Evolutionary conservation across 2,888 invertebrate species (phyloP).

Genomic region (Azorinus chamasolen): DNA sequence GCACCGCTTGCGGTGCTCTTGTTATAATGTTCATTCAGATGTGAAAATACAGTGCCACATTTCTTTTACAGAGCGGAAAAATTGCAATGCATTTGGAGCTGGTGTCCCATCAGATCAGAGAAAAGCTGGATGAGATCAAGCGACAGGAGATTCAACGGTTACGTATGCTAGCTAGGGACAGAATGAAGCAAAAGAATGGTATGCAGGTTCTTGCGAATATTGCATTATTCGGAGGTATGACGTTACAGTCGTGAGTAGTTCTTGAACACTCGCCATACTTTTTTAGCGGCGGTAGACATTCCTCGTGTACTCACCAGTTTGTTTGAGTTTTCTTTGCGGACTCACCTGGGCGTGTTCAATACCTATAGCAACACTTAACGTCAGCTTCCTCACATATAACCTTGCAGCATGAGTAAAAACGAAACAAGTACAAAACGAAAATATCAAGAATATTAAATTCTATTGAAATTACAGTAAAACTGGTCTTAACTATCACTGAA

Average conservation of each 20-base stretch:
- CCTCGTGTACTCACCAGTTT: slow-evolving; percentile 29
- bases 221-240: slow-evolving; percentile 76
- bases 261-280: slow-evolving; percentile 5
- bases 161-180: slow-evolving; percentile 89
- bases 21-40: too few species aligned
- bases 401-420: not conserved
- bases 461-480: too few species aligned
- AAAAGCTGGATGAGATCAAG: slow-evolving; percentile 96
- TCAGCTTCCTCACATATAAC: slow-evolving; percentile 3
- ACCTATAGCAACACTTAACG: slow-evolving; percentile 3
- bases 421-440: too few species aligned
- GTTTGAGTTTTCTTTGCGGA: not conserved
- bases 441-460: too few species aligned
- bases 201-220: slow-evolving; percentile 76
- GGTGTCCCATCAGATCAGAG: slow-evolving; percentile 95
- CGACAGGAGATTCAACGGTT: slow-evolving; percentile 94
- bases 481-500: too few species aligned
- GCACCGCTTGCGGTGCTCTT: too few species aligned
- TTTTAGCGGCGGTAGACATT: slow-evolving; percentile 26
- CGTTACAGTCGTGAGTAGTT: slow-evolving; percentile 33
- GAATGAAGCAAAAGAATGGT: slow-evolving; percentile 80
- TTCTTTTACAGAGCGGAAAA: slow-evolving; percentile 91
- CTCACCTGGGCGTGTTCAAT: not conserved
- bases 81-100: slow-evolving; percentile 96
- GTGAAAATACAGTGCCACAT: too few species aligned